Base-by-base conservation (phyloP, 2,113 vertebrate genomes). In the Amazona vittata region DNA sequence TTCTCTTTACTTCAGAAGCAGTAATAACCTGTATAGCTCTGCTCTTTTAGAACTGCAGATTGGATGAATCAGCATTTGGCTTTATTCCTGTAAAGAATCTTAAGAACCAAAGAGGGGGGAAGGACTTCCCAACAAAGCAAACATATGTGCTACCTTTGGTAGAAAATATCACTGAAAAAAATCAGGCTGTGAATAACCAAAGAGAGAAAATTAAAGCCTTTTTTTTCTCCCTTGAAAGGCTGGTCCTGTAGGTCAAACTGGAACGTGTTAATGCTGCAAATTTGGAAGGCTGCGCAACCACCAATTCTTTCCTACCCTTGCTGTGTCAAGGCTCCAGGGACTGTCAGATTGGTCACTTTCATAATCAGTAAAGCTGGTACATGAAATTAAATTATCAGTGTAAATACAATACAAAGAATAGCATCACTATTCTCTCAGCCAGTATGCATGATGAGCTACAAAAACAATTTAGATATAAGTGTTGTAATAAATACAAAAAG, bases 111-210 rank as follows among this genome's bases (percentile, higher is more conserved):
- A 65, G 6, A 3, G 3, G 3, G 7, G 2, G 5, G 7, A 83
- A 25, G 16, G 29, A 5, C 4, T 2, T 55, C 11, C 11, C 0
- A 2, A 25, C 5, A 83, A 52, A 57, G 1, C 29, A 80, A 90
- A 79, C 4, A 24, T 31, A 43, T 26, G 10, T 47, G 7, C 6
- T 22, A 57, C n/a, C 11, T 76, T 71, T 76, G 11, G 15, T 77
- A 65, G 12, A 33, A 65, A 59, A 67, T 25, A 3, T 67, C 24
- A 64, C 18, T 60, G 46, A 74, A 22, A 10, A n/a, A 90, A 77
- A 33, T 5, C 52, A 87, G 43, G 3, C 26, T 79, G 5, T 89
- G 43, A 46, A 47, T 52, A 82, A 53, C 3, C 29, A 63, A 26
- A 53, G 46, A 44, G 19, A 31, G 1, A 82, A 19, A 85, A 74